Evolutionary conservation across 2,113 vertebrate genomes (phyloP).

Genomic region (Pachycephala philippinensis): DNA sequence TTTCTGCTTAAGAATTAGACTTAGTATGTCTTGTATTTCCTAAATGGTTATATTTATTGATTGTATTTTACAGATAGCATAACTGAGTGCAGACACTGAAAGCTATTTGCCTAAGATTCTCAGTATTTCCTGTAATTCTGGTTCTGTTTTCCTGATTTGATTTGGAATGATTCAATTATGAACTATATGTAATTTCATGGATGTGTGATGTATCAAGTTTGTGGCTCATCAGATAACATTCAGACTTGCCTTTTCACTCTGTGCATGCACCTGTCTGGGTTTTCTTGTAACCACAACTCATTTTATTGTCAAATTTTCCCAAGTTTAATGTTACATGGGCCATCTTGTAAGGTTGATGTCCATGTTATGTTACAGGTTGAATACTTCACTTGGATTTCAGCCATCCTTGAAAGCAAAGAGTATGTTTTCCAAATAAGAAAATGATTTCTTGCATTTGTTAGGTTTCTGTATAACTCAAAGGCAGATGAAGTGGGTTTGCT

Average conservation of each 20-base stretch:
- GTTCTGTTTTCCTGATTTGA: conserved; percentile 51
- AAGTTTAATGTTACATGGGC: not conserved
- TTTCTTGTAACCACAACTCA: not conserved
- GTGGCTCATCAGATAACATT: not conserved
- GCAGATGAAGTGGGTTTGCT: not conserved
- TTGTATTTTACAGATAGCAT: not conserved
- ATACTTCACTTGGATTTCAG: not conserved
- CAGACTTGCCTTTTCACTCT: not conserved
- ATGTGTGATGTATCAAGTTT: conserved; percentile 31
- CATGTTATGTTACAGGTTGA: not conserved
- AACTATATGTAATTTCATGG: conserved; percentile 16
- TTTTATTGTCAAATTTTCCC: not conserved
- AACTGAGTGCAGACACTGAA: conserved; percentile 11
- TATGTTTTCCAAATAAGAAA: not conserved
- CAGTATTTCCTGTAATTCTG: conserved; percentile 52
- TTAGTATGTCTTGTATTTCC: not conserved
- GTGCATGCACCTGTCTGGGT: not conserved
- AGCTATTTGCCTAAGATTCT: conserved; percentile 11
- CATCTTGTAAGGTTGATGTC: not conserved
- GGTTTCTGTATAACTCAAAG: not conserved
- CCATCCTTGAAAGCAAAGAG: not conserved
- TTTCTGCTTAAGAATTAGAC: not conserved
- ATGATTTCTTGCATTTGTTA: not conserved
- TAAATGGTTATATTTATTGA: not conserved
- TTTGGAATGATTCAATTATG: conserved; percentile 40